A percentile compares a stretch with the other conserved stretches of the same genome.
Conservation (phyloP, 1,140 invertebrate genomes). For the Diachasma alloeum region DNA sequence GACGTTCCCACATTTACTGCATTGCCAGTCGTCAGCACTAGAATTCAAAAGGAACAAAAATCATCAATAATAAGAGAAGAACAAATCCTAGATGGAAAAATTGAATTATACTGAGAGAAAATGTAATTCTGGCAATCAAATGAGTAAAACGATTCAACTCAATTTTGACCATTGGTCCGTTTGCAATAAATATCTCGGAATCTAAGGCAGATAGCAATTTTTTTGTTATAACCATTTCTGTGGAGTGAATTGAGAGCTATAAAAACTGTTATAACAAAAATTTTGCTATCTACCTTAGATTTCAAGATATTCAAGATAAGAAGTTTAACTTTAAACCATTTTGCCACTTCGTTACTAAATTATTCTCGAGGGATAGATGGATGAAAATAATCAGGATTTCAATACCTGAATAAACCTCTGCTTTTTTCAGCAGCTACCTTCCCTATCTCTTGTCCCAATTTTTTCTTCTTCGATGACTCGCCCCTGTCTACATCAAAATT, state of each 20-base stretch:
- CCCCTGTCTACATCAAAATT: conserved; percentile 63
- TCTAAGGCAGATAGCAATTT: too few relatives aligned
- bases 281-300: too few relatives aligned
- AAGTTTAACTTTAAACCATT: too few relatives aligned
- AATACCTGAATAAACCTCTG: conserved; percentile 83
- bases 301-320: too few relatives aligned
- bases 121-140: neutral
- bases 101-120: neutral
- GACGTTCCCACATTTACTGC: conserved; percentile 98
- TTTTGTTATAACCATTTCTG: too few relatives aligned
- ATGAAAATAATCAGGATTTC: neutral
- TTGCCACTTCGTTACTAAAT: too few relatives aligned
- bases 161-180: too few relatives aligned
- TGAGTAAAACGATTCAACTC: too few relatives aligned
- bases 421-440: conserved; percentile 98
- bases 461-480: conserved; percentile 81
- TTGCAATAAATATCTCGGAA: too few relatives aligned
- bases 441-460: conserved; percentile 96
- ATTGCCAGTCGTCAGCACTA: conserved; percentile 99
- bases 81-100: neutral
- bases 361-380: too few relatives aligned
- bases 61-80: neutral
- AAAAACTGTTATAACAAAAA: too few relatives aligned
- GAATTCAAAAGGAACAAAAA: neutral
- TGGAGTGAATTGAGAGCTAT: too few relatives aligned